Percentiles rank a stretch among this genome's conserved stretches.
phyloP scores from a whole-genome alignment of 2,888 invertebrate genomes.

The Nycteola revayana region DNA sequence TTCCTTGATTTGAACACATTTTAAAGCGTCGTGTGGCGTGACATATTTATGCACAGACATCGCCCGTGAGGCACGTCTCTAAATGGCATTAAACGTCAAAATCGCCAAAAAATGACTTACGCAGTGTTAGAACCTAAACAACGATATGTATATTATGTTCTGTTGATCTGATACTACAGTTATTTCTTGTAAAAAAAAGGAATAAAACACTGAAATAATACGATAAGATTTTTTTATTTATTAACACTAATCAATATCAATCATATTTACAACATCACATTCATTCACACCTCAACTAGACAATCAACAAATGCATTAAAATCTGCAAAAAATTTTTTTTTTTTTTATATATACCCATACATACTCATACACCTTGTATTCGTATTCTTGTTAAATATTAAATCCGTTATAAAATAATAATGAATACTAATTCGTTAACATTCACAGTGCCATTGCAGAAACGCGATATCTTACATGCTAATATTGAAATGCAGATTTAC shows the following conservation, averaged over 20 bases:
- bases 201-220: constrained; percentile 39
- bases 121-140: too few relatives aligned
- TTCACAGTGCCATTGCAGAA: constrained; percentile 54
- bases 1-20: too few relatives aligned
- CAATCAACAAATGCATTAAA: constrained; percentile 64
- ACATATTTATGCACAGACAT: too few relatives aligned
- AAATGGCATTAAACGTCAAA: too few relatives aligned
- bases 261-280: constrained; percentile 66
- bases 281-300: constrained; percentile 45
- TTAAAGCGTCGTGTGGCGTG: too few relatives aligned
- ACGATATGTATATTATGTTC: constrained; percentile 5
- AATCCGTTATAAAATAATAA: constrained; percentile 34
- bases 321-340: constrained; percentile 53
- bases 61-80: constrained; percentile 5
- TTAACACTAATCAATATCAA: constrained; percentile 70
- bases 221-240: constrained; percentile 63
- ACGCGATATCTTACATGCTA: constrained; percentile 24
- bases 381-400: constrained; percentile 1
- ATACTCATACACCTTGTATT: constrained; percentile 9
- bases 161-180: constrained; percentile 21
- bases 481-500: constrained; percentile 22
- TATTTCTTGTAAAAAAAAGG: constrained; percentile 22
- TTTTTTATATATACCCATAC: constrained; percentile 38
- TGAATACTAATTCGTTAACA: constrained; percentile 37
- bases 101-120: too few relatives aligned